phyloP scores from a whole-genome alignment of 2,797 vertebrate genomes.

The Malacoctenus gilli region DNA sequence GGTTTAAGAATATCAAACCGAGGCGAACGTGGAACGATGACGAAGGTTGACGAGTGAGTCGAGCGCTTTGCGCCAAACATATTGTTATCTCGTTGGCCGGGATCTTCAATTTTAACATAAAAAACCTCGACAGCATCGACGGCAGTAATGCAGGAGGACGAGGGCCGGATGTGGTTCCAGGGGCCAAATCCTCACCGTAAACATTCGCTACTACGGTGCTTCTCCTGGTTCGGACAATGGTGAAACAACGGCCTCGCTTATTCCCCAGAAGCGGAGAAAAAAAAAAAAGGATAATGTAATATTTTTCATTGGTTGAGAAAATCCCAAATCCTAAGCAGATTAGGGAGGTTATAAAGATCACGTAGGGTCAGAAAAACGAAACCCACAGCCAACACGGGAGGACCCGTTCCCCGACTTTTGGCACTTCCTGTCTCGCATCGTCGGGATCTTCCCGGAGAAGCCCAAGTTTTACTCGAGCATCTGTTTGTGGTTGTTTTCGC shows the following conservation, averaged over 20 bases:
- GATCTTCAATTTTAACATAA: constrained; percentile 31
- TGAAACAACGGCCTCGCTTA: no score
- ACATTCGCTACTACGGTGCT: neutral
- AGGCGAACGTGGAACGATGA: neutral
- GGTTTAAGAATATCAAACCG: neutral
- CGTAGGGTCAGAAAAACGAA: constrained; percentile 47
- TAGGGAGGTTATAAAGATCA: constrained; percentile 58
- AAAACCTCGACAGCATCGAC: constrained; percentile 48
- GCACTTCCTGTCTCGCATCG: no score
- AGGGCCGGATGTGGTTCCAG: constrained; percentile 26
- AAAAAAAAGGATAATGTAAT: constrained; percentile 46
- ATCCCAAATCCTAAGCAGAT: constrained; percentile 60
- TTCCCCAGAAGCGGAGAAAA: constrained; percentile 21
- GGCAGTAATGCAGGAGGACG: constrained; percentile 1
- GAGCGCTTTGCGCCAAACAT: constrained; percentile 28
- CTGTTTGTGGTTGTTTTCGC: no score
- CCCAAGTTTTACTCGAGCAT: no score
- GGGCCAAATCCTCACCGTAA: constrained; percentile 24
- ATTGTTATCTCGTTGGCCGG: constrained; percentile 35
- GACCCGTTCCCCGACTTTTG: no score
- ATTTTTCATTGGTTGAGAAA: constrained; percentile 56
- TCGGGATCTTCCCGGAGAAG: no score
- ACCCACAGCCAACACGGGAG: constrained; percentile 42
- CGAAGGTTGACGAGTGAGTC: constrained; percentile 24
- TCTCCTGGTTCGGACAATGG: constrained; percentile 9